Percentiles rank a stretch among this genome's conserved stretches.
These are phyloP conservation scores for Uropsilus gracilis DNA, from an alignment of 2,113 vertebrate species.

Conservation along the genomic window DNA sequence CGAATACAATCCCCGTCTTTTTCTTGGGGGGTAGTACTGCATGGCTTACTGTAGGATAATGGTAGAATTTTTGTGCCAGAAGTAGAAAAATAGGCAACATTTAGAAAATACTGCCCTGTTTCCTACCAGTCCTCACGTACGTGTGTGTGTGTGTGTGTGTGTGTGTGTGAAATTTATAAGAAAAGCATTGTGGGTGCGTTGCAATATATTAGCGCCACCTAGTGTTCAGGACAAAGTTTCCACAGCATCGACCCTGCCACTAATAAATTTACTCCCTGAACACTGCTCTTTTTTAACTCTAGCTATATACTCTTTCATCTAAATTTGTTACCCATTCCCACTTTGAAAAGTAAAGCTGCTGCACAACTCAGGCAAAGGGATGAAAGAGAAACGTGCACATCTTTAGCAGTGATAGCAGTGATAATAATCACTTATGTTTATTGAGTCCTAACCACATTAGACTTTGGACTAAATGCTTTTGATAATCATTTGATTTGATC, in stretches of 20 bases:
- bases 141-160: neutral
- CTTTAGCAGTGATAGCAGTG: too few species aligned
- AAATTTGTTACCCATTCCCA: neutral
- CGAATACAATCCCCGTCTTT: constrained; percentile 7
- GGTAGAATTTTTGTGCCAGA: neutral
- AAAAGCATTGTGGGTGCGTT: constrained; percentile 23
- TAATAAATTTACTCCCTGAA: neutral
- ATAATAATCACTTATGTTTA: neutral
- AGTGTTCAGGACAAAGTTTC: constrained; percentile 46
- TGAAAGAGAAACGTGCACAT: neutral
- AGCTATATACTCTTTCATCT: neutral
- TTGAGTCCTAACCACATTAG: neutral
- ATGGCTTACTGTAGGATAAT: neutral
- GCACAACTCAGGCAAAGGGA: neutral
- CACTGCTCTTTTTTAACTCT: neutral
- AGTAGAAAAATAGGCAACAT: constrained; percentile 30
- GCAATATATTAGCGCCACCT: constrained; percentile 72
- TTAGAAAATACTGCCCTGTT: constrained; percentile 42
- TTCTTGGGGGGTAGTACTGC: neutral
- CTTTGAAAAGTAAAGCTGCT: neutral
- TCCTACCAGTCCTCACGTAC: neutral
- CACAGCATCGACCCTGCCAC: neutral
- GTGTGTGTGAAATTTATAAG: neutral
- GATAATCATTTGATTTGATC: neutral
- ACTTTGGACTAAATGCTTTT: too few species aligned